phyloP scores from a whole-genome alignment of 2,113 vertebrate genomes.

The Ptilonorhynchus violaceus region DNA sequence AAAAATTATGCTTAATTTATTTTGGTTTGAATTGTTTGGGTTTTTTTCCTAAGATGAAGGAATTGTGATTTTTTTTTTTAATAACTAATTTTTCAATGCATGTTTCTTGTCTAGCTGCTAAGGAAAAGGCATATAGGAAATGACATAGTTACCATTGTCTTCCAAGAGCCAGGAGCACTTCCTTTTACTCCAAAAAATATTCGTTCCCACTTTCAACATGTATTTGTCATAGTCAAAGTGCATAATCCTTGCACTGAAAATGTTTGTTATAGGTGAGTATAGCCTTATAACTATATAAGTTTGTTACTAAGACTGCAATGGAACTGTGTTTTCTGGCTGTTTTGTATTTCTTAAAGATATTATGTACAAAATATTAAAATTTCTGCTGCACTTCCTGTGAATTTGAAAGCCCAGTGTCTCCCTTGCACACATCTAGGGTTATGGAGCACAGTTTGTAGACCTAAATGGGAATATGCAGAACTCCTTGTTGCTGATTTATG shows the following conservation, averaged over 20 bases:
- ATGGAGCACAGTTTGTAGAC: not conserved
- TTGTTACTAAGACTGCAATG: not conserved
- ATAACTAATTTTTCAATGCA: slow-evolving; percentile 34
- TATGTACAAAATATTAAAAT: not conserved
- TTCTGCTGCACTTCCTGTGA: not conserved
- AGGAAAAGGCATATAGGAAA: slow-evolving; percentile 98
- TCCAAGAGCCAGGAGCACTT: slow-evolving; percentile 96
- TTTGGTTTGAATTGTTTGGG: not conserved
- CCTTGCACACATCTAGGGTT: not conserved
- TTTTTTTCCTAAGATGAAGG: not conserved
- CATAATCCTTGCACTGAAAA: slow-evolving; percentile 96
- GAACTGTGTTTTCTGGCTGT: not conserved
- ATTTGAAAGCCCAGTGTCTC: not conserved
- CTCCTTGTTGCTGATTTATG: not conserved
- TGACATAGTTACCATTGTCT: slow-evolving; percentile 97
- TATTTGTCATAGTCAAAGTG: slow-evolving; percentile 96
- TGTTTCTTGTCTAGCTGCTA: slow-evolving; percentile 81
- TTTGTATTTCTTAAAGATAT: not conserved
- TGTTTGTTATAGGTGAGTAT: slow-evolving; percentile 93
- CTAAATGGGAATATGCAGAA: not conserved
- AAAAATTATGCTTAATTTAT: not conserved
- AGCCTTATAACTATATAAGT: not conserved
- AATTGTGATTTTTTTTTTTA: not conserved
- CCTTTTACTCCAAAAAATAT: slow-evolving; percentile 96
- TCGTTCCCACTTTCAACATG: slow-evolving; percentile 97